Conservation (phyloP, 2,797 vertebrate species). For the Oreonectes daqikongensis region DNA sequence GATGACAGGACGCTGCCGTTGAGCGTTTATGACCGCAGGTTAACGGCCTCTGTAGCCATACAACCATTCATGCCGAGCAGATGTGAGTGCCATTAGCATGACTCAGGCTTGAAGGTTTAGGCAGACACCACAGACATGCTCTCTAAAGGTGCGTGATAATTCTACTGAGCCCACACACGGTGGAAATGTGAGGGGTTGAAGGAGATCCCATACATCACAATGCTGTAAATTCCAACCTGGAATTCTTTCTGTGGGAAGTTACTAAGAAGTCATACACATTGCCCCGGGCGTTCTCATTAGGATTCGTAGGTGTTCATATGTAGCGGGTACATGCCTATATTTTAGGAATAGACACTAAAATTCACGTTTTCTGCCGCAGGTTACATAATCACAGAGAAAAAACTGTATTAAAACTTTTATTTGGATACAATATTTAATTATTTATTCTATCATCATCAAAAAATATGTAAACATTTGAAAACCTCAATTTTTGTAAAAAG, state of each 20-base stretch:
- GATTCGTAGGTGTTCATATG: neutral
- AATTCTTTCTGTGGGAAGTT: conserved; percentile 12
- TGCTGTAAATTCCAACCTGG: conserved; percentile 11
- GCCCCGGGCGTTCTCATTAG: neutral
- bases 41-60: neutral
- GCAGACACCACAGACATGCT: conserved; percentile 11
- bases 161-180: conserved; percentile 34
- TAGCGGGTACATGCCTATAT: neutral
- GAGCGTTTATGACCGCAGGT: conserved; percentile 10
- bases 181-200: conserved; percentile 20
- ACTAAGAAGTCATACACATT: neutral
- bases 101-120: conserved; percentile 27
- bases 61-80: conserved; percentile 8
- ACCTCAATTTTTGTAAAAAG: no score
- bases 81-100: conserved; percentile 33
- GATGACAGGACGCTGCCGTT: conserved; percentile 1
- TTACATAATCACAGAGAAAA: no score
- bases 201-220: conserved; percentile 11
- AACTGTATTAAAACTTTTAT: no score
- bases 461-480: no score
- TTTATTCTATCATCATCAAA: no score
- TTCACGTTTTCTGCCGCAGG: no score
- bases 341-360: neutral
- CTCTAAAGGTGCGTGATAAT: conserved; percentile 39
- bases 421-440: no score